Evolutionary conservation across 2,113 vertebrate species (phyloP).

Genomic region (Pachypanchax playfairii): DNA sequence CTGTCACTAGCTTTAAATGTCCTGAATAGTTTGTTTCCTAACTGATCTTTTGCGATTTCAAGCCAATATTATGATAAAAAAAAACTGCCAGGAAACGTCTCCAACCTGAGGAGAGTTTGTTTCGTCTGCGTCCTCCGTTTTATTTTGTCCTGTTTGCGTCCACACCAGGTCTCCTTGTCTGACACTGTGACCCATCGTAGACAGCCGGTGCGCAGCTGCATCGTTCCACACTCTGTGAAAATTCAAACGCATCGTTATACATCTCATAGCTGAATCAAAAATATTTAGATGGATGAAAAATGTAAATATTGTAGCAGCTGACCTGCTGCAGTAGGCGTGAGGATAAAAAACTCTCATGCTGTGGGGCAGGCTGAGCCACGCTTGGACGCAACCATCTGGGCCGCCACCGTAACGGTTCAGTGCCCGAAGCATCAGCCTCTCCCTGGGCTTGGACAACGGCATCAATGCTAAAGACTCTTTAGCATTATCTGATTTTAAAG

Average conservation of each 20-base stretch:
- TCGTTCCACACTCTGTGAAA: slow-evolving; percentile 95
- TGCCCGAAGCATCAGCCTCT: slow-evolving; percentile 88
- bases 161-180: slow-evolving; percentile 89
- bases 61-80: no score
- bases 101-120: slow-evolving; percentile 51
- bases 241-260: no score
- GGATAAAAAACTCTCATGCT: slow-evolving; percentile 90
- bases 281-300: not conserved
- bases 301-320: not conserved
- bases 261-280: no score
- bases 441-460: slow-evolving; percentile 89
- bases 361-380: slow-evolving; percentile 92
- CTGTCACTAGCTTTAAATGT: no score
- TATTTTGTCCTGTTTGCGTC: slow-evolving; percentile 26
- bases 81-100: not conserved
- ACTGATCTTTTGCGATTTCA: no score
- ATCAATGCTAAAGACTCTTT: slow-evolving; percentile 87
- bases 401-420: slow-evolving; percentile 88
- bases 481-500: slow-evolving; percentile 83
- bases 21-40: no score
- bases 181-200: slow-evolving; percentile 79
- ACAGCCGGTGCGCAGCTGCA: slow-evolving; percentile 84
- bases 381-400: slow-evolving; percentile 83
- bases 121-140: slow-evolving; percentile 39
- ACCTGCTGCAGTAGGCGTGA: slow-evolving; percentile 92